Evolutionary conservation across 2,113 vertebrate genomes (phyloP), one percentile per base, ranked within the genome.

Genomic region (Sturnus vulgaris): DNA sequence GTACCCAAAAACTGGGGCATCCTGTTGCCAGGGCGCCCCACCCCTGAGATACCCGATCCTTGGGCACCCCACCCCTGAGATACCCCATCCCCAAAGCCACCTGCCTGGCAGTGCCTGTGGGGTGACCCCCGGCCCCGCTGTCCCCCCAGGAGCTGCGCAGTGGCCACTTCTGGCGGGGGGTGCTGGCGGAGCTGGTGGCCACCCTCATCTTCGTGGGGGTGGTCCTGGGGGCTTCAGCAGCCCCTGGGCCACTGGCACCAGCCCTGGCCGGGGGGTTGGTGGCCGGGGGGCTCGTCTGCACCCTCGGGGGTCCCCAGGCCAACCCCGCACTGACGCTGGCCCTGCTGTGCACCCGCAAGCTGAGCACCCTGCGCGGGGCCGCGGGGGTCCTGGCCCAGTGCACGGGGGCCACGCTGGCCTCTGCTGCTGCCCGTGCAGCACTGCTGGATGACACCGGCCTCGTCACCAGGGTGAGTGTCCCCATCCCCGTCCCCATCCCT

Each of bases 311-410:
- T 0, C 97, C 98, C 18, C 98, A 99, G 97, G 97, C 98, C 93
- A 99, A 98, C 95, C 98, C 98, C 1, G 98, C 98, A 0, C 93
- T 99, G 69, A 98, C 98, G 40, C 90, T 98, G 94, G 97, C 98
- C 11, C 95, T 99, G 63, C 87, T 99, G 92, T 98, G 97, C 91
- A 98, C 98, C 53, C 98, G 97, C 78, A 98, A 96, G 72, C 83
- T 98, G 86, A 98, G 98, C 5, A 70, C 93, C 23, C 95, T 98
- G 70, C 96, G 94, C 9, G 98, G 96, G 10, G 42, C 96, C 2
- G 65, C 93, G 52, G 98, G 95, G 40, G 56, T 98, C 12, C 53
- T 97, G 66, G 98, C 98, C 9, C 98, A 99, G 93, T 98, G 98
- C 92, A 24, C 98, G 61, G 98, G 98, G n/a, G 98, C 98, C 55